Base-by-base conservation (phyloP, 2,113 vertebrate genomes). In the Micromys minutus region DNA sequence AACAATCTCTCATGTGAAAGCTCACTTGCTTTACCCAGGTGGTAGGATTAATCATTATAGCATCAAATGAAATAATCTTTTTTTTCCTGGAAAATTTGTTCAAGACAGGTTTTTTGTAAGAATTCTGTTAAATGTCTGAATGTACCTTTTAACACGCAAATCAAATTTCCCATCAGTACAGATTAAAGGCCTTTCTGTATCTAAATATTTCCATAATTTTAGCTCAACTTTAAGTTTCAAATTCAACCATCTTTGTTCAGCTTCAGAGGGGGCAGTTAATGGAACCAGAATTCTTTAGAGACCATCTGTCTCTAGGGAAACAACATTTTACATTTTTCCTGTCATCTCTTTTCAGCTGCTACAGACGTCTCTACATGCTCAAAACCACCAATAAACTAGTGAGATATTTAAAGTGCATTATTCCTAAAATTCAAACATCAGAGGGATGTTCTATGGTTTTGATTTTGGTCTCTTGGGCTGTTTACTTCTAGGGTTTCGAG, bases 61-160 rank as follows among this genome's bases (percentile, higher is more conserved):
- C 85, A 97, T 95, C 94, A 96, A 90, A 98, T 94, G 69, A 95
- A 96, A 96, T 91, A 92, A 91, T 96, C 65, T 79, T 69, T 91
- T 71, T 65, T 31, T 52, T 7, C 10, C 63, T 55, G 21, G 87
- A 2, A 96, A 91, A 95, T 95, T 94, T 17, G 7, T 86, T 96
- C 65, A 96, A 87, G 90, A 79, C 65, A 93, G 55, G 95, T 92
- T 93, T n/a, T 96, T 96, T 93, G 67, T 8, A 76, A 36, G 50
- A 80, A 94, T 96, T 93, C 31, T 5, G 57, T 93, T 94, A 94
- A 97, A 87, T 80, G 39, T 95, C 72, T 95, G 87, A 94, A 88
- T 72, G 65, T 87, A 96, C 63, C 61, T 95, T 95, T 94, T 12
- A 50, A 95, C 93, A 91, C 75, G 94, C 76, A 96, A 94, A 94